Conservation (phyloP, 2,797 vertebrate genomes). For the Ammospiza maritima region DNA sequence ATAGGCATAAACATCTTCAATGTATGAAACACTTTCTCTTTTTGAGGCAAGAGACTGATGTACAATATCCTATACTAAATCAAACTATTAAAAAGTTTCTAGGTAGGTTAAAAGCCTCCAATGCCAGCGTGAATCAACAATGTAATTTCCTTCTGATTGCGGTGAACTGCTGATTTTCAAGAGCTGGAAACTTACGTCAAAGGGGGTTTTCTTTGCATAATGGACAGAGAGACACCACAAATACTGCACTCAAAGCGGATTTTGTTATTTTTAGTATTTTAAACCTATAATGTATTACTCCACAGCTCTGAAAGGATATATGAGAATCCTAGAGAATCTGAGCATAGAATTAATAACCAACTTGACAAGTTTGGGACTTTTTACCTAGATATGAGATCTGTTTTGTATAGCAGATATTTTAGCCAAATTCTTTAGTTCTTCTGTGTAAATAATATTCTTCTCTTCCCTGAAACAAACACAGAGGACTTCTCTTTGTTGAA, state of each 20-base stretch:
- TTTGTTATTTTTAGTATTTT: background rate
- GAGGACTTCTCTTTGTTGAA: background rate
- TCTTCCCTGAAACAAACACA: background rate
- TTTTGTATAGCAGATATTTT: background rate
- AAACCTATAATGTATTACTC: background rate
- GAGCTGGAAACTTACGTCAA: background rate
- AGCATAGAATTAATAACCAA: background rate
- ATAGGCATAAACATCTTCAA: slow-evolving; percentile 35
- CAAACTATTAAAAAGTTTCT: background rate
- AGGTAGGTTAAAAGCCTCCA: background rate
- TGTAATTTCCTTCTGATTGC: background rate
- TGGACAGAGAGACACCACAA: background rate
- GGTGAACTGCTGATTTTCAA: background rate
- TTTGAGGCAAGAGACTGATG: slow-evolving; percentile 47
- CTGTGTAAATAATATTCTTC: background rate
- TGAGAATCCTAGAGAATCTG: background rate
- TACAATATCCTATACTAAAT: background rate
- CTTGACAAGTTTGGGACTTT: background rate
- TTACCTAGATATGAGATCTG: background rate
- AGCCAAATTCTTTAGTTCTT: background rate
- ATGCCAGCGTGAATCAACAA: background rate
- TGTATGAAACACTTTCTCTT: background rate
- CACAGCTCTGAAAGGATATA: background rate
- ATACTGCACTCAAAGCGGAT: background rate
- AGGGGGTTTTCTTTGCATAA: background rate